These are phyloP conservation scores for Macaria notata DNA, from an alignment of 2,888 invertebrate genomes.

Conservation along the genomic window DNA sequence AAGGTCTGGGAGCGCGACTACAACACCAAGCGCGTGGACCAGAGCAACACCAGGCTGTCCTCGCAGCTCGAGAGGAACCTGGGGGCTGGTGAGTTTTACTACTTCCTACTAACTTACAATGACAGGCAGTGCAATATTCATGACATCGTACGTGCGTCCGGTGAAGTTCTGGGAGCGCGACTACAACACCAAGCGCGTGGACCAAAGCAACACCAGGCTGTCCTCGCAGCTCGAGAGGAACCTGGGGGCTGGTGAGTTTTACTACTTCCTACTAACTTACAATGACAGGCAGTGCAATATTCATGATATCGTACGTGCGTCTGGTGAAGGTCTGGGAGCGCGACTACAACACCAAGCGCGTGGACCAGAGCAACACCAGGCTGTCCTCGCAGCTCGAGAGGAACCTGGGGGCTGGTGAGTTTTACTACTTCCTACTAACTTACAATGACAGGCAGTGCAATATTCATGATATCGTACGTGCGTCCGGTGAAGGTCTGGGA, in stretches of 20 bases:
- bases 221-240: slow-evolving; percentile 97
- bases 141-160: slow-evolving; percentile 99
- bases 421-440: no score
- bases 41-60: slow-evolving; percentile 97
- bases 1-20: slow-evolving; percentile 99
- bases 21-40: slow-evolving; percentile 98
- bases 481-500: slow-evolving; percentile 99
- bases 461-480: slow-evolving; percentile 99
- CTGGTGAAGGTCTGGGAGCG: slow-evolving; percentile 99
- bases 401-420: slow-evolving; percentile 87
- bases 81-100: slow-evolving; percentile 83
- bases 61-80: slow-evolving; percentile 97
- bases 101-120: no score
- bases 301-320: slow-evolving; percentile 98
- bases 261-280: no score
- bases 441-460: slow-evolving; percentile 98
- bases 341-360: slow-evolving; percentile 98
- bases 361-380: slow-evolving; percentile 98
- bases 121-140: slow-evolving; percentile 98
- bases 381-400: slow-evolving; percentile 97
- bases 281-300: slow-evolving; percentile 99
- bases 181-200: slow-evolving; percentile 98
- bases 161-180: slow-evolving; percentile 99
- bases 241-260: slow-evolving; percentile 85
- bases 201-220: slow-evolving; percentile 97